These are phyloP conservation scores for Lasius platythorax DNA, from an alignment of 2,888 invertebrate species.

Conservation along the genomic window DNA sequence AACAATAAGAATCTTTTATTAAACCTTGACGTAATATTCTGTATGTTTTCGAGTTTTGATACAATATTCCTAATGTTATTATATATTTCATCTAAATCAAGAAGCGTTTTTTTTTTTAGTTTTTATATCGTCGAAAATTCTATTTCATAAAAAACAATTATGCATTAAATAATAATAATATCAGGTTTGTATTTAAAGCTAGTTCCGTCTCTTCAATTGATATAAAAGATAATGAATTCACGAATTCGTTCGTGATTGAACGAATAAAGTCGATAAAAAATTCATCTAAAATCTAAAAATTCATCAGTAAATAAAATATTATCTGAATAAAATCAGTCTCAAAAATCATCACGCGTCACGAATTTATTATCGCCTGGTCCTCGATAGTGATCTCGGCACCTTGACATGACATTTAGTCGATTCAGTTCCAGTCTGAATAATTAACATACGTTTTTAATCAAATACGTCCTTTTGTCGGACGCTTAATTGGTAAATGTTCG, in stretches of 20 bases:
- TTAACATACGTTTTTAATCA: conserved; percentile 40
- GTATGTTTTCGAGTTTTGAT: neutral
- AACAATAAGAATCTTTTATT: neutral
- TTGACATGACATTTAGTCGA: neutral
- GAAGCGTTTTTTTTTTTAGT: neutral
- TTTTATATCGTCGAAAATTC: neutral
- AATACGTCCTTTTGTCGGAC: conserved; percentile 19
- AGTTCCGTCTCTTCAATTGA: neutral
- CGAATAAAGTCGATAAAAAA: neutral
- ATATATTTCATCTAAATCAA: neutral
- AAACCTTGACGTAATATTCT: neutral
- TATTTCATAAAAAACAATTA: neutral
- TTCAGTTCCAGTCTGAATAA: conserved; percentile 25
- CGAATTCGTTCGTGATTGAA: too few species aligned
- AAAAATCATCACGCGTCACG: neutral
- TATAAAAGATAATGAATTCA: neutral
- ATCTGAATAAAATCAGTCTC: neutral
- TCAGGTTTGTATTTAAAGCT: neutral
- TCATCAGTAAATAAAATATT: too few species aligned
- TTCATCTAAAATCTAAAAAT: too few species aligned
- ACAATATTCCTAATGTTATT: neutral
- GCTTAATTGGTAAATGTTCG: conserved; percentile 22
- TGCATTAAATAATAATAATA: neutral
- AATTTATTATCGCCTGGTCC: neutral
- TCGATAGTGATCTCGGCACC: too few species aligned